Conservation (phyloP, 2,113 vertebrate species). For the Pheucticus melanocephalus region DNA sequence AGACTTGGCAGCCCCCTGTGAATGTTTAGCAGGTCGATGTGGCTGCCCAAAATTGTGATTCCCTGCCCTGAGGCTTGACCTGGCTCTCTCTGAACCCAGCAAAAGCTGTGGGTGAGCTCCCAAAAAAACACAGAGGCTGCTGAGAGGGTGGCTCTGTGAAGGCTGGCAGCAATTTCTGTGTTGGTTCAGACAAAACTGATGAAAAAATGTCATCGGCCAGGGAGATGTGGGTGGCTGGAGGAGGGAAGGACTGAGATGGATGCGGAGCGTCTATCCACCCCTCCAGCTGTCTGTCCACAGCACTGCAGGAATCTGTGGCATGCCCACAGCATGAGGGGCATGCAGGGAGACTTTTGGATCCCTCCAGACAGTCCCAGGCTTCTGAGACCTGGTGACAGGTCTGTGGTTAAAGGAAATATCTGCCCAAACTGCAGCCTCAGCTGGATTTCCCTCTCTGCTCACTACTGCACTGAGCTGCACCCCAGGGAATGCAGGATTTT, state of each 20-base stretch:
- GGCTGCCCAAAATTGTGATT: neutral
- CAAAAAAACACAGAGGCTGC: accelerated
- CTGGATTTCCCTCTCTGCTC: neutral
- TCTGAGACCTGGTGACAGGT: neutral
- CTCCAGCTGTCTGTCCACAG: neutral
- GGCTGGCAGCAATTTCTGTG: neutral
- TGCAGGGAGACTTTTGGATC: neutral
- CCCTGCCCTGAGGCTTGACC: accelerated
- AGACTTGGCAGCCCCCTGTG: neutral
- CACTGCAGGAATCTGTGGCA: neutral
- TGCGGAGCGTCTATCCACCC: accelerated
- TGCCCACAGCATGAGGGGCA: accelerated
- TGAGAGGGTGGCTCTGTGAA: neutral
- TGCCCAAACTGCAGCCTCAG: neutral
- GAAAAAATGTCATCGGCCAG: neutral
- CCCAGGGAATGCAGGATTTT: neutral
- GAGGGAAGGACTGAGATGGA: neutral
- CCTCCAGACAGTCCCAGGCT: neutral
- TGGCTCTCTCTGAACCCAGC: neutral
- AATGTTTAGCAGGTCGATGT: neutral
- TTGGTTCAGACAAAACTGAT: accelerated
- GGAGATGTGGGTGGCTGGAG: neutral
- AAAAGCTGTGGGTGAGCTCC: neutral
- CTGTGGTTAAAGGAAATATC: neutral
- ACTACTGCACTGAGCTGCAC: accelerated